Percentiles rank a stretch among this genome's conserved stretches.
Conservation (phyloP, 2,113 vertebrate species). For the Melanerpes formicivorus region DNA sequence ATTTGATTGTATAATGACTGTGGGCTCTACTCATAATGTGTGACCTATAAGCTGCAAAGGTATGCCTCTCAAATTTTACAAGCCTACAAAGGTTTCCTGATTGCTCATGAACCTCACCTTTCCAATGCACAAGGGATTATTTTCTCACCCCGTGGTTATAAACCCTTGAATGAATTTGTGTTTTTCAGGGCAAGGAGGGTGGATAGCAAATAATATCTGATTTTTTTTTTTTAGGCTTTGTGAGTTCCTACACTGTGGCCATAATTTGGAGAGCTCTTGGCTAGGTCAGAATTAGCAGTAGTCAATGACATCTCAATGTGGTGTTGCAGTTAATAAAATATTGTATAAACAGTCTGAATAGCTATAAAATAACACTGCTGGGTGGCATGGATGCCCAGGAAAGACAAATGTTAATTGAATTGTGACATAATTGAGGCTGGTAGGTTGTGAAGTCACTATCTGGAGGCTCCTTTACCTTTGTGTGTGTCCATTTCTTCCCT, state of each 20-base stretch:
- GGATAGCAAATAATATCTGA: not conserved
- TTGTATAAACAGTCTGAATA: not conserved
- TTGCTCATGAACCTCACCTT: not conserved
- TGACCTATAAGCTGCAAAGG: not conserved
- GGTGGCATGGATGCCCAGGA: not conserved
- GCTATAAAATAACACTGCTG: not conserved
- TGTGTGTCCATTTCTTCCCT: not conserved
- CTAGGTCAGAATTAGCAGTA: not conserved
- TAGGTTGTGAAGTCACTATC: not conserved
- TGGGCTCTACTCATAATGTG: constrained; percentile 50
- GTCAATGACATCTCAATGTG: not conserved
- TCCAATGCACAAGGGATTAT: not conserved
- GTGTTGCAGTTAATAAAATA: not conserved
- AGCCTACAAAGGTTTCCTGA: not conserved
- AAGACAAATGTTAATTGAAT: not conserved
- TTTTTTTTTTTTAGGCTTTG: not conserved
- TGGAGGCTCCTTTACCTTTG: not conserved
- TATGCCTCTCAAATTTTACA: constrained; percentile 30
- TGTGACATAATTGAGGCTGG: not conserved
- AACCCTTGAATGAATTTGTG: not conserved
- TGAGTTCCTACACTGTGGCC: not conserved
- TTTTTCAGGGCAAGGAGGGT: not conserved
- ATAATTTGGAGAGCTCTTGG: not conserved
- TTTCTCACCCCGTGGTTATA: not conserved
- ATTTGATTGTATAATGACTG: constrained; percentile 64